phyloP scores from a whole-genome alignment of 1,140 invertebrate species.

The Lutraria rhynchaena region DNA sequence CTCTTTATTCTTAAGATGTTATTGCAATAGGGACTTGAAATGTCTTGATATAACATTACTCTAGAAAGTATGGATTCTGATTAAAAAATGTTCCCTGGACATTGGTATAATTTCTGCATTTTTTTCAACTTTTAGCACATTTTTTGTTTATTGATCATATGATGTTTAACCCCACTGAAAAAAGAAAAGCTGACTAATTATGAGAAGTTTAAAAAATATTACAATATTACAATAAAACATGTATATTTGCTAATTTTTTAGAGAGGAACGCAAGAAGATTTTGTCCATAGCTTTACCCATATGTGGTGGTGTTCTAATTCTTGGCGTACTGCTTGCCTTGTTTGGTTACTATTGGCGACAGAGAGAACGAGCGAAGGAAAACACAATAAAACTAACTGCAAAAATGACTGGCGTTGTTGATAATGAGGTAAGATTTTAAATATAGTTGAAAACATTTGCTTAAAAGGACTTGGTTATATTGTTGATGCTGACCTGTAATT shows the following conservation, averaged over 20 bases:
- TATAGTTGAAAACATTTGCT: background rate
- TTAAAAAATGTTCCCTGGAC: too few relatives aligned
- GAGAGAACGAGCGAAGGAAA: slow-evolving; percentile 91
- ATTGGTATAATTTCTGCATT: too few relatives aligned
- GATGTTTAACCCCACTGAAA: too few relatives aligned
- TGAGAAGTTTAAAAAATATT: too few relatives aligned
- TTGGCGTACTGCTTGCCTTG: slow-evolving; percentile 87
- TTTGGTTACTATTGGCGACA: slow-evolving; percentile 88
- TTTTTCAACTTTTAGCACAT: too few relatives aligned
- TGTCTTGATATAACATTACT: background rate
- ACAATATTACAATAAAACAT: too few relatives aligned
- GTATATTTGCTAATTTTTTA: too few relatives aligned
- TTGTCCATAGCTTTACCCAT: slow-evolving; percentile 63
- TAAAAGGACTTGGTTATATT: background rate
- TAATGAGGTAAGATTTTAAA: slow-evolving; percentile 67
- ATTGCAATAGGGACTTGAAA: background rate
- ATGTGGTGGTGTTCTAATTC: slow-evolving; percentile 86
- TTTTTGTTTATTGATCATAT: too few relatives aligned
- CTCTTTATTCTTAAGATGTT: background rate
- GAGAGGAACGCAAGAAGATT: slow-evolving; percentile 74
- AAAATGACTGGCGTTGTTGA: slow-evolving; percentile 79
- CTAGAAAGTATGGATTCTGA: too few relatives aligned
- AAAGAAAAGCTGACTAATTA: too few relatives aligned
- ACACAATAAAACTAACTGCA: slow-evolving; percentile 93
- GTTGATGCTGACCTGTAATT: too few relatives aligned